These are phyloP conservation scores for Psylliodes chrysocephalus DNA, from an alignment of 2,888 invertebrate species.

Conservation along the genomic window DNA sequence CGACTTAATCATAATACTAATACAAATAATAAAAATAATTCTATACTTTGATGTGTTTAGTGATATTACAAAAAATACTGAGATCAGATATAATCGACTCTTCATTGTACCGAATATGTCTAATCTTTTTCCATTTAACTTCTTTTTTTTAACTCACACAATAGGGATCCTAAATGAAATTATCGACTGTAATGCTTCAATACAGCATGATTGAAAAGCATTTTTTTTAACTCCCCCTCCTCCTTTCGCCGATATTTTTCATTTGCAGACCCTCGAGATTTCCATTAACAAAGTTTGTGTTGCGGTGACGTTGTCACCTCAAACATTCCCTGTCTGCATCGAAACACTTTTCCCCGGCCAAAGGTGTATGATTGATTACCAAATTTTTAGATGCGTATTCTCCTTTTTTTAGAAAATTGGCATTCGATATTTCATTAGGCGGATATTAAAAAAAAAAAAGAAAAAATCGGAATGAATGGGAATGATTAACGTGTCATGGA, in stretches of 20 bases:
- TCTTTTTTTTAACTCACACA: no score
- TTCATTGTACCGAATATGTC: no score
- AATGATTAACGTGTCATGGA: constrained; percentile 6
- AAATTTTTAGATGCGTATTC: background rate
- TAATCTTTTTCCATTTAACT: no score
- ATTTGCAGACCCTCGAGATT: background rate
- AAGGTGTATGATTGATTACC: constrained; percentile 5
- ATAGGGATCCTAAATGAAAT: no score
- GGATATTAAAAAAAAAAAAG: background rate
- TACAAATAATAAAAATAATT: no score
- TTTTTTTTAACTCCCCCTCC: no score
- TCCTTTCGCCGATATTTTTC: background rate
- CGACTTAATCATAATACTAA: no score
- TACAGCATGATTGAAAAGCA: no score
- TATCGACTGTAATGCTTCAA: no score
- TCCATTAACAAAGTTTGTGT: background rate
- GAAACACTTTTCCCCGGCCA: background rate
- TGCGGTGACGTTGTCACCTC: background rate
- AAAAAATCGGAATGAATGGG: constrained; percentile 4
- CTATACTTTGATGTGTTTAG: no score
- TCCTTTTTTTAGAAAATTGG: background rate
- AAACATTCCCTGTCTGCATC: background rate
- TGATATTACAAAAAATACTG: no score
- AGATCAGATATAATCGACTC: no score
- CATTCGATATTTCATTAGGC: constrained; percentile 4